Conservation (phyloP, 2,888 invertebrate genomes). For the Notodonta ziczac region DNA sequence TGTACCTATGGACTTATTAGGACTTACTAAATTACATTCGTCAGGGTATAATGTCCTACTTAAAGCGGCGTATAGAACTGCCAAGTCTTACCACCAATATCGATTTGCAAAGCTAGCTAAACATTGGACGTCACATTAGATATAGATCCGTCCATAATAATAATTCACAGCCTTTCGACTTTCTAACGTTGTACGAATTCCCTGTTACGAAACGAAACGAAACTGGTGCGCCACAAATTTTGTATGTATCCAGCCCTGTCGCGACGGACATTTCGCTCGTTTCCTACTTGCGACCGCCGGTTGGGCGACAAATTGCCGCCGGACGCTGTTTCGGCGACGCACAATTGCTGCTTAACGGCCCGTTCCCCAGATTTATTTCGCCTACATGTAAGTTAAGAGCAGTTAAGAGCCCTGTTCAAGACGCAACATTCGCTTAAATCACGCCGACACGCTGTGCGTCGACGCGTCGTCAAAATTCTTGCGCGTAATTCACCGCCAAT, state of each 20-base stretch:
- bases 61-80: no score
- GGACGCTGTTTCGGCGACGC: slow-evolving; percentile 49
- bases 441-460: slow-evolving; percentile 35
- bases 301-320: slow-evolving; percentile 46
- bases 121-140: background rate
- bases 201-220: background rate
- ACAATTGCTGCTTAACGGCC: slow-evolving; percentile 51
- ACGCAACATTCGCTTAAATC: slow-evolving; percentile 36
- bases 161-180: slow-evolving; percentile 4
- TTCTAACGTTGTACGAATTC: slow-evolving; percentile 6
- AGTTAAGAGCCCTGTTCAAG: slow-evolving; percentile 30
- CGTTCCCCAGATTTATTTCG: slow-evolving; percentile 53
- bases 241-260: background rate
- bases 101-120: no score
- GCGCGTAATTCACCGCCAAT: slow-evolving; percentile 25
- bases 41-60: no score
- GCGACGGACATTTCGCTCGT: slow-evolving; percentile 28
- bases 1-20: background rate
- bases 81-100: no score
- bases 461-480: slow-evolving; percentile 38
- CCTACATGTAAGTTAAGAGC: slow-evolving; percentile 43
- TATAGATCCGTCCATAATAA: background rate
- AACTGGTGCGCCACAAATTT: slow-evolving; percentile 5
- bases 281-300: slow-evolving; percentile 36
- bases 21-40: no score